A percentile compares a stretch with the other conserved stretches of the same genome.
Evolutionary conservation across 2,797 vertebrate species (phyloP).

Genomic region (Heteromormyrus szaboi): DNA sequence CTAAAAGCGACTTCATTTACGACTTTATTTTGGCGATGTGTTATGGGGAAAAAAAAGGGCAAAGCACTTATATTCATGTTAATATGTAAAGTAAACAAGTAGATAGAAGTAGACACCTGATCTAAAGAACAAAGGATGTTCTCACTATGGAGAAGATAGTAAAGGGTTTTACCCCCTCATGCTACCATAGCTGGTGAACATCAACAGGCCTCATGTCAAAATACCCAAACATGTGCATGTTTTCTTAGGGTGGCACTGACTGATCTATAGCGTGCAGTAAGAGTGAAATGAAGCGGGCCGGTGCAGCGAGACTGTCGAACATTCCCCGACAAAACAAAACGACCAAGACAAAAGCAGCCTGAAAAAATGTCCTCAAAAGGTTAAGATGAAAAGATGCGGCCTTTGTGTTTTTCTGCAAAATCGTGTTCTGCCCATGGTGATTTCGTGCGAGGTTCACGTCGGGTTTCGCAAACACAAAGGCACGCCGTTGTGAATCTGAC

Average conservation of each 20-base stretch:
- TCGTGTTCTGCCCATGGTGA: neutral
- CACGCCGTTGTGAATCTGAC: neutral
- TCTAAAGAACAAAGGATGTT: neutral
- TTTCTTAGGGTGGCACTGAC: neutral
- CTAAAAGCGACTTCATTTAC: neutral
- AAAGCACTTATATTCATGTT: neutral
- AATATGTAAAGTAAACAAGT: neutral
- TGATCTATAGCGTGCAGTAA: neutral
- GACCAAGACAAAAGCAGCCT: neutral
- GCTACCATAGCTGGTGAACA: neutral
- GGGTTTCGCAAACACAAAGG: neutral
- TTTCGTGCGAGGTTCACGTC: neutral
- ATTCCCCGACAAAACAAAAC: neutral
- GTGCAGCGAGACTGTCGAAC: neutral
- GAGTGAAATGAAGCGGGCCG: neutral
- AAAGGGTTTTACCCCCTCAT: neutral
- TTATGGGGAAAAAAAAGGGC: neutral
- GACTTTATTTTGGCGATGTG: too few species aligned
- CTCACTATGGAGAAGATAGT: neutral
- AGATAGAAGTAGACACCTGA: neutral
- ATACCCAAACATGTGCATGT: neutral
- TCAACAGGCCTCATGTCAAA: neutral
- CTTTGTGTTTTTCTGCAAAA: neutral
- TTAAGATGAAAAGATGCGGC: neutral
- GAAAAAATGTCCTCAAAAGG: neutral